A percentile compares a stretch with the other conserved stretches of the same genome.
Conservation (phyloP, 92 coral and sea anemone species). For the Meandrina meandrites region DNA sequence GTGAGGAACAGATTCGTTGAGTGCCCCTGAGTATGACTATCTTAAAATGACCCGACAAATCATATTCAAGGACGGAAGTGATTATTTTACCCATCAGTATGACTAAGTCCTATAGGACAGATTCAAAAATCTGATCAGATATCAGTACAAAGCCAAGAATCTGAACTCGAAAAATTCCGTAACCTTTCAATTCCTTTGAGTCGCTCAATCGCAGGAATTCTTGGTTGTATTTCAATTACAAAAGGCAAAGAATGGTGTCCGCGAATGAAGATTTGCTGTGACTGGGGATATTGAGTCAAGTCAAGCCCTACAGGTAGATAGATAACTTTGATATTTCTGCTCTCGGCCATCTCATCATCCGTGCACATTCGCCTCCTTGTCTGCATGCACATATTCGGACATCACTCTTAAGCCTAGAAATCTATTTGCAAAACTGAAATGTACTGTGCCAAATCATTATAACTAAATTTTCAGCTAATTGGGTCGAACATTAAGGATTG, state of each 20-base stretch:
- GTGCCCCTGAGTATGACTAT: background rate
- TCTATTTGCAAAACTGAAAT: background rate
- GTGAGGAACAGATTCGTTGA: too few relatives aligned
- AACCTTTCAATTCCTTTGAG: background rate
- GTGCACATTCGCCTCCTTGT: background rate
- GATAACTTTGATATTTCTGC: background rate
- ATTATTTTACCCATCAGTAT: background rate
- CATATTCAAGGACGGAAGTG: background rate
- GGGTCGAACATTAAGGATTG: background rate
- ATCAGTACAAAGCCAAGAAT: background rate
- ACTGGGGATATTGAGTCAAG: background rate
- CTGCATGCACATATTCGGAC: background rate
- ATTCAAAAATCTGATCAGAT: background rate
- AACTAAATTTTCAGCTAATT: background rate
- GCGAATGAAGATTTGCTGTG: background rate
- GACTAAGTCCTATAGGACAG: background rate
- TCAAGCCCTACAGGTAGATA: background rate
- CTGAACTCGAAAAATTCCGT: background rate
- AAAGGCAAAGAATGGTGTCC: background rate
- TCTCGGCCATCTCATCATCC: background rate
- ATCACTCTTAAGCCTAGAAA: background rate
- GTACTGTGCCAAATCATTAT: background rate
- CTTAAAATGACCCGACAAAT: background rate
- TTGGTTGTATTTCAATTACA: background rate
- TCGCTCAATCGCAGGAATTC: background rate